These are phyloP conservation scores for Aldabrachelys gigantea DNA, from an alignment of 2,113 vertebrate genomes.

Conservation along the genomic window DNA sequence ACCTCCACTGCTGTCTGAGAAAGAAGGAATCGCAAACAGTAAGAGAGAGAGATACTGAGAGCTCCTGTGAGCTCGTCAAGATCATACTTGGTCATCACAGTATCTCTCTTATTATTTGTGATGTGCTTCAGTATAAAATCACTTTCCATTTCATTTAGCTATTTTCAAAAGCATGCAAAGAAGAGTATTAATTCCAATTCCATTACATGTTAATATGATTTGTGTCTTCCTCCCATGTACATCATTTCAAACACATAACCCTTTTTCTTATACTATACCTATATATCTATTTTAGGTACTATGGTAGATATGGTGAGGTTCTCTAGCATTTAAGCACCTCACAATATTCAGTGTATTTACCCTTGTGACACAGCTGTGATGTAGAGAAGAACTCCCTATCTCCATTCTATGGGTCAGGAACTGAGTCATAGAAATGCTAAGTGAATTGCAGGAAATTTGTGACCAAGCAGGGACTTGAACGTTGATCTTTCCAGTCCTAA, in stretches of 20 bases:
- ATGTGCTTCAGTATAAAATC: rapidly evolving
- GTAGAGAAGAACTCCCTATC: background rate
- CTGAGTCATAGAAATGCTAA: background rate
- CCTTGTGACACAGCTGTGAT: too few relatives aligned
- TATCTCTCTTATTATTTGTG: background rate
- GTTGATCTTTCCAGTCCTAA: background rate
- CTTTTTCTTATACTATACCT: background rate
- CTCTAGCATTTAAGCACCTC: too few relatives aligned
- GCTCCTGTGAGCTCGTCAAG: background rate
- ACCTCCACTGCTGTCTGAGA: rapidly evolving
- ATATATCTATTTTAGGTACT: background rate
- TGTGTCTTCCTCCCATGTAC: background rate
- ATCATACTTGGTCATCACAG: background rate
- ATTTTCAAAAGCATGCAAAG: background rate
- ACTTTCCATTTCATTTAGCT: background rate
- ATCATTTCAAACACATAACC: rapidly evolving
- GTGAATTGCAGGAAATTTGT: background rate
- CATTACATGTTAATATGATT: background rate
- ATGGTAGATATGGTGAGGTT: background rate
- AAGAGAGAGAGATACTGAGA: background rate
- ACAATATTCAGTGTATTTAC: too few relatives aligned
- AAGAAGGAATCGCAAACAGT: background rate
- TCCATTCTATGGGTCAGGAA: background rate
- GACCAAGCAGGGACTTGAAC: background rate
- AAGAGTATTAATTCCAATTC: background rate